A percentile compares a stretch with the other conserved stretches of the same genome.
These are phyloP conservation scores for Ifrita kowaldi DNA, from an alignment of 2,113 vertebrate genomes.

Conservation along the genomic window DNA sequence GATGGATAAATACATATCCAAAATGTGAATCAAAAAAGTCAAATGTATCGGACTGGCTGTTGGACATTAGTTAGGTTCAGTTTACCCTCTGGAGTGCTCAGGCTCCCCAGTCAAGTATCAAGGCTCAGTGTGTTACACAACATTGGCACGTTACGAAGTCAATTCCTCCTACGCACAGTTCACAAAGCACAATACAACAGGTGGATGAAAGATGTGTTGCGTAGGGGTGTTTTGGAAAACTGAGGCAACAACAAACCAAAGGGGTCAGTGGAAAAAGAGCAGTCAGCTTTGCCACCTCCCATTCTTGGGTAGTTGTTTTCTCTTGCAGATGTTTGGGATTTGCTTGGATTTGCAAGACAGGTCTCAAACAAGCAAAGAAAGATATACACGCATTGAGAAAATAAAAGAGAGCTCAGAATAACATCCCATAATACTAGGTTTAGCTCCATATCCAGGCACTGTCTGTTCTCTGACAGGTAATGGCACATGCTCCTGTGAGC, in stretches of 20 bases:
- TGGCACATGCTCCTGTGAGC: background rate
- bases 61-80: background rate
- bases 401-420: background rate
- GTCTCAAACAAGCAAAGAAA: background rate
- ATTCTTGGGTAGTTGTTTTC: background rate
- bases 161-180: background rate
- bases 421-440: background rate
- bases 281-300: background rate
- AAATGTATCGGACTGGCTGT: background rate
- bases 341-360: background rate
- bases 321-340: background rate
- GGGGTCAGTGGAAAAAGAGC: conserved; percentile 23
- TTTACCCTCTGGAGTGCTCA: background rate
- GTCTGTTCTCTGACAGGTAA: background rate
- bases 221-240: conserved; percentile 29
- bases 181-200: background rate
- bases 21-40: background rate
- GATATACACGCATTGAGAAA: background rate
- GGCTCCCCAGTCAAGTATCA: background rate
- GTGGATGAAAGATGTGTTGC: background rate
- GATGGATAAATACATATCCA: background rate
- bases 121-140: background rate
- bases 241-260: background rate
- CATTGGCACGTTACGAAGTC: background rate
- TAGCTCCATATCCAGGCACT: background rate